A percentile compares a stretch with the other conserved stretches of the same genome.
Conservation (phyloP, 2,888 invertebrate genomes). For the Mesopsocus fuscifrons region DNA sequence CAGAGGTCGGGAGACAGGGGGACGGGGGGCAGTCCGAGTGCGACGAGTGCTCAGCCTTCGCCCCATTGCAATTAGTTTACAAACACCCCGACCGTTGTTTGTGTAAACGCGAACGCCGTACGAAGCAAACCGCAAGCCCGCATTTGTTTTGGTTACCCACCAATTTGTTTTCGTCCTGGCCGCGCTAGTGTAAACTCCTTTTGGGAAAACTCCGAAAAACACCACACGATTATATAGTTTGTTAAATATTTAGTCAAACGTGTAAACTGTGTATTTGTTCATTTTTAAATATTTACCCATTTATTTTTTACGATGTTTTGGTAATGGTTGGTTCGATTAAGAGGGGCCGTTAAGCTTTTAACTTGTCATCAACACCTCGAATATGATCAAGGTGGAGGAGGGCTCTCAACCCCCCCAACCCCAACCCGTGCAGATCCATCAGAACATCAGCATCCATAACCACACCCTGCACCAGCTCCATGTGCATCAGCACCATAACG, state of each 20-base stretch:
- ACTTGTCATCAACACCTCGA: too few species aligned
- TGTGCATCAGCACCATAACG: conserved; percentile 5
- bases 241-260: conserved; percentile 5
- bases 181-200: background rate
- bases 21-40: too few species aligned
- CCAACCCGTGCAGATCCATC: background rate
- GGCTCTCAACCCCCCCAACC: background rate
- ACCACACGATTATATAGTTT: conserved; percentile 1
- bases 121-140: conserved; percentile 4
- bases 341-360: too few species aligned
- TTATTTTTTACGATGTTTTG: background rate
- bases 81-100: conserved; percentile 6
- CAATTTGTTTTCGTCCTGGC: conserved; percentile 7
- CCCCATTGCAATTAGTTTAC: conserved; percentile 5
- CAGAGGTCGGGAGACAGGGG: too few species aligned
- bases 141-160: conserved; percentile 9
- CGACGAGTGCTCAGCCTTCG: background rate
- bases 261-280: conserved; percentile 4
- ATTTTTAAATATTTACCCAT: background rate
- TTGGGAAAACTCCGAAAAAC: conserved; percentile 3
- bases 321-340: too few species aligned
- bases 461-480: conserved; percentile 6
- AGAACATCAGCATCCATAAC: conserved; percentile 1
- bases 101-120: conserved; percentile 1
- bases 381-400: conserved; percentile 5